phyloP scores from a whole-genome alignment of 1,140 invertebrate species.

The Bombus huntii region DNA sequence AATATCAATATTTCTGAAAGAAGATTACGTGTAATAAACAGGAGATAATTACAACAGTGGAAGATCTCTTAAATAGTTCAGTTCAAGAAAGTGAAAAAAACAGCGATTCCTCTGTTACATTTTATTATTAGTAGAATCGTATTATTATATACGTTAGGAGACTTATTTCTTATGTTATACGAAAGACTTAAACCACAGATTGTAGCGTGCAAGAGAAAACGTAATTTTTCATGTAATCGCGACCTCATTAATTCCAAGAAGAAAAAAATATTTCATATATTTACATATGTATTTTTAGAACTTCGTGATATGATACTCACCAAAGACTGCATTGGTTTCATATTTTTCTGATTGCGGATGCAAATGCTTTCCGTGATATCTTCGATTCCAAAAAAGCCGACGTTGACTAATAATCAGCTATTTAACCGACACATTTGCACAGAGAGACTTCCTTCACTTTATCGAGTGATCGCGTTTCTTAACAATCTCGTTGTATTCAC shows the following conservation, averaged over 20 bases:
- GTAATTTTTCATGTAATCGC: neutral
- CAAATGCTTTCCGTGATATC: neutral
- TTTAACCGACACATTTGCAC: neutral
- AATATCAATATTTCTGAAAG: neutral
- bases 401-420: constrained; percentile 6
- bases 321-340: neutral
- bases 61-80: no score
- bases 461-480: constrained; percentile 19
- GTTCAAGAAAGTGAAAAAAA: neutral
- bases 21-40: neutral
- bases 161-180: neutral
- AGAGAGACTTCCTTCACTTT: constrained; percentile 4
- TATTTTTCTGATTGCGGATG: neutral
- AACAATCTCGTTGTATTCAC: constrained; percentile 24
- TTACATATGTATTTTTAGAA: neutral
- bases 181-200: neutral
- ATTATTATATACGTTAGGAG: neutral
- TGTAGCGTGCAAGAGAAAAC: neutral
- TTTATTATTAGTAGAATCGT: neutral
- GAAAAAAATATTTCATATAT: neutral
- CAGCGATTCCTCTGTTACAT: neutral
- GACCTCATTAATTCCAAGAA: neutral
- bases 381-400: neutral
- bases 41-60: neutral
- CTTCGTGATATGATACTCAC: neutral